Conservation (phyloP, 2,113 vertebrate genomes). For the Nerophis lumbriciformis region DNA sequence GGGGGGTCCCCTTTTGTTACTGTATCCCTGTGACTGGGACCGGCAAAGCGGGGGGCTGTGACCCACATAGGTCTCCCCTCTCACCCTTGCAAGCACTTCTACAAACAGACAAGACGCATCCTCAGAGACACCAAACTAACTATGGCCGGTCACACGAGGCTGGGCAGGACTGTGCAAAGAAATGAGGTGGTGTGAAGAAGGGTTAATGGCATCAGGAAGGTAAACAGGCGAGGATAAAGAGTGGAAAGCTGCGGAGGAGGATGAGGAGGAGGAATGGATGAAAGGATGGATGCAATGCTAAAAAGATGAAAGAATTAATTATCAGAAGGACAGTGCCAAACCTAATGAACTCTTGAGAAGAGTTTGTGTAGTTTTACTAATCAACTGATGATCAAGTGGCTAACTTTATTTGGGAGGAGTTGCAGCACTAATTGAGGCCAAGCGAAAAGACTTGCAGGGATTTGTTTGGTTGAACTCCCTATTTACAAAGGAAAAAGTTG, state of each 20-base stretch:
- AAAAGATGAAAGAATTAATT: slow-evolving; percentile 60
- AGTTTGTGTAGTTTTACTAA: slow-evolving; percentile 64
- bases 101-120: slow-evolving; percentile 54
- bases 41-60: slow-evolving; percentile 43
- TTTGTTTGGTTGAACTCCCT: slow-evolving; percentile 42
- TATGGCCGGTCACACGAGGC: slow-evolving; percentile 55
- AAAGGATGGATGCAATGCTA: slow-evolving; percentile 40
- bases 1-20: slow-evolving; percentile 65
- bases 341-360: slow-evolving; percentile 58
- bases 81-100: slow-evolving; percentile 70
- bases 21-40: slow-evolving; percentile 57
- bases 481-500: slow-evolving; percentile 26
- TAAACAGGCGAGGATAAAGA: slow-evolving; percentile 57
- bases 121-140: slow-evolving; percentile 32
- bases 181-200: slow-evolving; percentile 48
- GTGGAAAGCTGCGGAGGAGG: slow-evolving; percentile 34
- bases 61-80: slow-evolving; percentile 65
- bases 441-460: slow-evolving; percentile 38
- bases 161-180: slow-evolving; percentile 57
- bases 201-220: slow-evolving; percentile 58
- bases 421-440: slow-evolving; percentile 45
- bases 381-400: slow-evolving; percentile 63
- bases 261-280: slow-evolving; percentile 33
- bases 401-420: slow-evolving; percentile 59
- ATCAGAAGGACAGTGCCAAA: slow-evolving; percentile 36